Evolutionary conservation across 2,888 invertebrate species (phyloP).

Genomic region (Synergus umbraculus): DNA sequence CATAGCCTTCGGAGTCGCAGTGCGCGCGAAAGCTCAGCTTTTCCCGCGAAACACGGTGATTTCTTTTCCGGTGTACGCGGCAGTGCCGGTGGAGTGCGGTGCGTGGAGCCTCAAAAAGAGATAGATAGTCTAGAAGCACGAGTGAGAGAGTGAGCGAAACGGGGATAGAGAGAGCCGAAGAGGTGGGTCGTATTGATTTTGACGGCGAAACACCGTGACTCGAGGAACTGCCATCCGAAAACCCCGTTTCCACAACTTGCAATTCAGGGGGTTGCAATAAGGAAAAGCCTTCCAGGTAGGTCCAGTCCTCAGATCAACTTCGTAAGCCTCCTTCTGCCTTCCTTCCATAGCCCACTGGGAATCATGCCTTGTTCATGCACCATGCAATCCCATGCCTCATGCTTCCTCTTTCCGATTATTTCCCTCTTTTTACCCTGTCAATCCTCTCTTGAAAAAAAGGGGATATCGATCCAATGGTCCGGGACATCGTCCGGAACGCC

Average conservation of each 20-base stretch:
- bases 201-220: constrained; percentile 58
- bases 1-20: background rate
- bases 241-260: constrained; percentile 8
- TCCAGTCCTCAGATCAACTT: constrained; percentile 23
- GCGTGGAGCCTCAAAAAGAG: constrained; percentile 6
- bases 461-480: constrained; percentile 73
- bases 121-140: background rate
- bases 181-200: constrained; percentile 66
- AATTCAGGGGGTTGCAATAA: background rate
- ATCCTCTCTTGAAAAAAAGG: constrained; percentile 67
- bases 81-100: constrained; percentile 32
- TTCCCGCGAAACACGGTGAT: constrained; percentile 17
- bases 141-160: constrained; percentile 40
- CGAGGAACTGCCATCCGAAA: constrained; percentile 6
- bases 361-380: constrained; percentile 49
- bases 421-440: background rate
- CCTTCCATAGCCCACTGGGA: constrained; percentile 20
- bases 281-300: constrained; percentile 5
- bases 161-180: constrained; percentile 56
- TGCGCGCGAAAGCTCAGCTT: constrained; percentile 6
- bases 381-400: constrained; percentile 52
- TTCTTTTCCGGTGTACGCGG: background rate
- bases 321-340: background rate
- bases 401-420: constrained; percentile 53
- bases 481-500: constrained; percentile 61